These are phyloP conservation scores for Meandrina meandrites DNA, from an alignment of 92 coral and sea anemone species.

Conservation along the genomic window DNA sequence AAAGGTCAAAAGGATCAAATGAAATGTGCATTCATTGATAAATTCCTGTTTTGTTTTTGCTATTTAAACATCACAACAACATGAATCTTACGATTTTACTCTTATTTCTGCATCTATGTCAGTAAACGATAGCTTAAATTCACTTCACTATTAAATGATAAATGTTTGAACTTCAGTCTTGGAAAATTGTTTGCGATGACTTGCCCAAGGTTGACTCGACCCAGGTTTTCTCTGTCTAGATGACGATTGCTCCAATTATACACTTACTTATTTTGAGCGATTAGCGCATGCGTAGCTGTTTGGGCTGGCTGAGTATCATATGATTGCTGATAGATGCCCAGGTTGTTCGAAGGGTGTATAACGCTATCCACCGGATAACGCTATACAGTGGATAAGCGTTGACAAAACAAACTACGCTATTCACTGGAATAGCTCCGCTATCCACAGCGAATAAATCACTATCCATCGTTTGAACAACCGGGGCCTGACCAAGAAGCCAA, in stretches of 20 bases:
- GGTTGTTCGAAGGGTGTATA: too few species aligned
- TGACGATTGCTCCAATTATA: too few species aligned
- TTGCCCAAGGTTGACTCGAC: neutral
- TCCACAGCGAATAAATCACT: too few species aligned
- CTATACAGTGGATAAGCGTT: too few species aligned
- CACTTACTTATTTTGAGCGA: neutral
- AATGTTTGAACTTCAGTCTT: neutral
- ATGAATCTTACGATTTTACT: neutral
- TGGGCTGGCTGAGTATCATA: neutral
- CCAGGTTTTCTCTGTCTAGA: neutral
- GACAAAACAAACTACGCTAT: neutral
- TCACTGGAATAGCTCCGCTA: too few species aligned
- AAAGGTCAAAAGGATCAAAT: neutral
- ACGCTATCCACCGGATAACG: too few species aligned
- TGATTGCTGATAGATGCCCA: neutral
- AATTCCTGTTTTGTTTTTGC: neutral
- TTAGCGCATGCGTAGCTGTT: neutral
- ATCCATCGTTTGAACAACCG: too few species aligned
- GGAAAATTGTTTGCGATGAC: too few species aligned
- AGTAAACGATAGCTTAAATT: neutral
- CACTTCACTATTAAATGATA: neutral
- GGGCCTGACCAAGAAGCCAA: neutral
- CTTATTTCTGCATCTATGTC: neutral
- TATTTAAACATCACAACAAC: neutral
- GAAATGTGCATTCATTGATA: neutral